Percentiles rank a stretch among this genome's conserved stretches.
Conservation (phyloP, 2,113 vertebrate genomes). For the Peromyscus maniculatus region DNA sequence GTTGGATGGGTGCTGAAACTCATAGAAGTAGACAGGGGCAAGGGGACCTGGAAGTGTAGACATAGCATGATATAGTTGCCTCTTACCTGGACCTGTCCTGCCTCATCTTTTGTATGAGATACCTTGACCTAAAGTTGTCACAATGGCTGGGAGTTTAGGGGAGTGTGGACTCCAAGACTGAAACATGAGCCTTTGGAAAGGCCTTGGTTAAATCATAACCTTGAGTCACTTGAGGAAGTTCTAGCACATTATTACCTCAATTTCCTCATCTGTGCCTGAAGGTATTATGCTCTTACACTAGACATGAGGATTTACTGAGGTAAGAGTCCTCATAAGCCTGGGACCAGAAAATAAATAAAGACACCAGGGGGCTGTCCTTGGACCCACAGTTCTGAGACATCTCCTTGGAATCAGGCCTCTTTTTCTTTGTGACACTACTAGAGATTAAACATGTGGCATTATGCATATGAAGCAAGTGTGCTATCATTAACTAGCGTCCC, state of each 20-base stretch:
- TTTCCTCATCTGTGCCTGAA: neutral
- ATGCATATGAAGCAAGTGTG: neutral
- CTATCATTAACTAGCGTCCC: neutral
- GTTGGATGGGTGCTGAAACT: conserved; percentile 89
- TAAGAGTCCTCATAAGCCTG: neutral
- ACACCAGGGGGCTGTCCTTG: neutral
- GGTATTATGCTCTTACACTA: neutral
- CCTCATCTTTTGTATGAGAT: neutral
- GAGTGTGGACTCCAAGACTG: neutral
- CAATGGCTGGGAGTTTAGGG: neutral
- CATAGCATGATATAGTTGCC: rapidly evolving
- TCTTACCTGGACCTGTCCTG: neutral
- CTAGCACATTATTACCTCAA: neutral
- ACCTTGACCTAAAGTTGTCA: neutral
- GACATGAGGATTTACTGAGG: neutral
- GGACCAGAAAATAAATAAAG: neutral
- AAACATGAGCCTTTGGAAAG: neutral
- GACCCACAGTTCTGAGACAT: neutral
- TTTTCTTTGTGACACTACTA: neutral
- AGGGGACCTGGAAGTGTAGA: conserved; percentile 85
- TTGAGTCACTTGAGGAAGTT: neutral
- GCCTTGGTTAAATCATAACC: neutral
- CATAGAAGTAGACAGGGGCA: conserved; percentile 90
- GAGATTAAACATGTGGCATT: neutral
- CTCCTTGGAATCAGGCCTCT: neutral